phyloP scores from a whole-genome alignment of 2,113 vertebrate species.

The Peromyscus polionotus region DNA sequence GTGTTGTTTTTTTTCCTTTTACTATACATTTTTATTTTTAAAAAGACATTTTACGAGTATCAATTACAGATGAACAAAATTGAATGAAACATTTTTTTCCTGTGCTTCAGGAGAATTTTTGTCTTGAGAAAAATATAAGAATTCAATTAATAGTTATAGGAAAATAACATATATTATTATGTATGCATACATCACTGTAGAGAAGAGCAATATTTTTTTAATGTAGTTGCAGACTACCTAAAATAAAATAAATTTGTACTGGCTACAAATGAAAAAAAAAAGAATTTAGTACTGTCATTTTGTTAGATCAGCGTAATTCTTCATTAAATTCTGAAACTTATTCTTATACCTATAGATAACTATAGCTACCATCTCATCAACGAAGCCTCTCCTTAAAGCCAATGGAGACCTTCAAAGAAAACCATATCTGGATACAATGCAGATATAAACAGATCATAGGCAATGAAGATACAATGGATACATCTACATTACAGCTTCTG shows the following conservation, averaged over 20 bases:
- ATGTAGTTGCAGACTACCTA: not conserved
- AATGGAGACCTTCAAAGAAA: not conserved
- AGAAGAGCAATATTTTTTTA: not conserved
- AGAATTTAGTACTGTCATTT: not conserved
- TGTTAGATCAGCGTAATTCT: not conserved
- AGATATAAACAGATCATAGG: not conserved
- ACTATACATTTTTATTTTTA: constrained; percentile 9
- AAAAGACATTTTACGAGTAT: constrained; percentile 24
- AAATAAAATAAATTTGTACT: constrained; percentile 22
- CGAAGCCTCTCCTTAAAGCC: not conserved
- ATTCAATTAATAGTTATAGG: constrained; percentile 15
- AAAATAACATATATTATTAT: not conserved
- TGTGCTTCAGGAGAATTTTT: not conserved
- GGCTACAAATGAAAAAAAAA: not conserved
- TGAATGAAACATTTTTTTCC: constrained; percentile 55
- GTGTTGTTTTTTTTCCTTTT: not conserved
- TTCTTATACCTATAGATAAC: not conserved
- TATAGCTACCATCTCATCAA: not conserved
- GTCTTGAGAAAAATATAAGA: not conserved
- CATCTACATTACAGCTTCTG: not conserved
- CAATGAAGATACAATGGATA: not conserved
- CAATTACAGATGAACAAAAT: not conserved
- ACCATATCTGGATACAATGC: not conserved
- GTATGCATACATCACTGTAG: not conserved
- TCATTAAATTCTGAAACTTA: not conserved